phyloP scores from a whole-genome alignment of 2,113 vertebrate genomes.

The Mesembrinibis cayennensis region DNA sequence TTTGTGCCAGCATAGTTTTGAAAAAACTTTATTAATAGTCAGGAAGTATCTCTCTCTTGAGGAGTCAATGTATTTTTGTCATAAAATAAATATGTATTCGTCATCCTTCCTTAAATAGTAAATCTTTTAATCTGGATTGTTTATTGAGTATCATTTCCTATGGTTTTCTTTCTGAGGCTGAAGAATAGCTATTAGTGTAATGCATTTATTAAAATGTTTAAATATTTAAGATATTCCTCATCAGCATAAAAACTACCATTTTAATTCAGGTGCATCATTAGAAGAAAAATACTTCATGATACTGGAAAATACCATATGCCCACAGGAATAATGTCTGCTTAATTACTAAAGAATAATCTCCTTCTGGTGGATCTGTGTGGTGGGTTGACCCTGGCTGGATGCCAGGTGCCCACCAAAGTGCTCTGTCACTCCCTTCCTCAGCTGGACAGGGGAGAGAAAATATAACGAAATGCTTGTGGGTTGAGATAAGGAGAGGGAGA shows the following conservation, averaged over 20 bases:
- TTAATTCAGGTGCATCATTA: conserved; percentile 67
- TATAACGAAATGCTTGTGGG: no score
- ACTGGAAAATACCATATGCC: conserved; percentile 61
- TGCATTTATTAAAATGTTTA: conserved; percentile 68
- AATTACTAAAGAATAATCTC: conserved; percentile 76
- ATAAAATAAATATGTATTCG: conserved; percentile 52
- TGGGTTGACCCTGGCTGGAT: no score
- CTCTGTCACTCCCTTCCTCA: no score
- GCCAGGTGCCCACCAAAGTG: no score
- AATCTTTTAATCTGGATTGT: conserved; percentile 12
- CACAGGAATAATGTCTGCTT: conserved; percentile 74
- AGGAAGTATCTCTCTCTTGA: conserved; percentile 21
- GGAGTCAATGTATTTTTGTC: conserved; percentile 4
- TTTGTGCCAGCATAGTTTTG: conserved; percentile 43
- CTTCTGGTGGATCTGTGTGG: conserved; percentile 57
- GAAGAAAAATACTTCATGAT: conserved; percentile 56
- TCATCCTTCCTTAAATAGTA: conserved; percentile 54
- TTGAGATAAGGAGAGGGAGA: no score
- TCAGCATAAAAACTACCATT: conserved; percentile 39
- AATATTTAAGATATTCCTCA: conserved; percentile 65
- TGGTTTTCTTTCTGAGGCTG: not conserved
- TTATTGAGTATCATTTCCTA: conserved; percentile 42
- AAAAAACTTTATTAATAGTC: conserved; percentile 47
- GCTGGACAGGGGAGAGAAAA: no score
- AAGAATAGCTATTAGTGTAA: conserved; percentile 62